Evolutionary conservation across 2,113 vertebrate genomes (phyloP), one percentile per base, ranked within the genome.

Genomic region (Lycocorax pyrrhopterus): DNA sequence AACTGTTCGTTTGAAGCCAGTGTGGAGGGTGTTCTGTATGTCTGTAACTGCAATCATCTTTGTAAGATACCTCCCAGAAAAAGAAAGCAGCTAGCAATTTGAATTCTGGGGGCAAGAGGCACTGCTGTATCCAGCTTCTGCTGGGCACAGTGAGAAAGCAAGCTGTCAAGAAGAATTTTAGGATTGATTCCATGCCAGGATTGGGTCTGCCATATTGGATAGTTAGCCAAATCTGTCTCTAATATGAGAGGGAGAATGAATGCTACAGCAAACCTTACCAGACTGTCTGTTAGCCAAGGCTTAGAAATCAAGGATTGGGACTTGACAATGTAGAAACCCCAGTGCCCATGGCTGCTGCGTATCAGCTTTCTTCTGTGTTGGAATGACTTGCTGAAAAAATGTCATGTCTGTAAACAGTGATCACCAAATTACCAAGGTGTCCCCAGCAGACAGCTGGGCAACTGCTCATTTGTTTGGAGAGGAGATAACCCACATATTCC

Each of bases 1-100:
- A 96, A 86, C 63, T 49, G 35, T 74, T 75, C 30, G 16, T 94
- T 91, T 90, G 78, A 92, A 94, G 89, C 71, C 47, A 71, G 21
- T 55, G 67, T 46, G 51, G 60, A 89, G 79, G 30, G 53, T 89
- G 49, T 86, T 91, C 69, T 89, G 26, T 39, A 26, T 53, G 73
- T 69, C 72, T 90, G 56, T 78, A 78, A n/a, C 76, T 60, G 76
- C 83, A 80, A 60, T 90, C 64, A 49, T 77, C 72, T 93, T 91
- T 5, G 10, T 81, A 68, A 89, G 87, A 91, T 49, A 47, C 41
- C 46, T 90, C 23, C 64, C 46, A 64, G 64, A 39, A 93, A 66
- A 78, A 53, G 43, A 46, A 66, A 76, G 8, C 68, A 84, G 73
- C 32, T 41, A 81, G 41, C 60, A 72, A 2, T 84, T 89, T 56